phyloP scores from a whole-genome alignment of 2,113 vertebrate species.

The Cynopterus brachyotis region DNA sequence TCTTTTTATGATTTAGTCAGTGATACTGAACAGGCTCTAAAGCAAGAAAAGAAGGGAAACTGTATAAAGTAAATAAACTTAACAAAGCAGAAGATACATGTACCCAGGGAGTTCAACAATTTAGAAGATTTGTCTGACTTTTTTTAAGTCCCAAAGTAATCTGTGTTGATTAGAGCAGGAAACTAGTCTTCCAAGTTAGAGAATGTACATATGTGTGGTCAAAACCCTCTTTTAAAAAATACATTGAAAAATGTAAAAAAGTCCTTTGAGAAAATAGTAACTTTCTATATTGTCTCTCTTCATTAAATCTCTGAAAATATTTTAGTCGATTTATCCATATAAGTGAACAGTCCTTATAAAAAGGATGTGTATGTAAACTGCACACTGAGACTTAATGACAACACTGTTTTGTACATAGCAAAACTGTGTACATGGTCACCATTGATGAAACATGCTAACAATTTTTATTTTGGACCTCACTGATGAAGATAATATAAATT shows the following conservation, averaged over 20 bases:
- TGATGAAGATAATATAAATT: background rate
- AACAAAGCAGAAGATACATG: constrained; percentile 50
- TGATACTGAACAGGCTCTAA: constrained; percentile 53
- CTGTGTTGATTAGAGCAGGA: constrained; percentile 61
- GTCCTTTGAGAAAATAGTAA: background rate
- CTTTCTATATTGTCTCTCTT: background rate
- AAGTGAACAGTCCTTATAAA: background rate
- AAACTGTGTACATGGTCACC: background rate
- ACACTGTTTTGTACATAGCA: background rate
- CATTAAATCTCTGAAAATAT: background rate
- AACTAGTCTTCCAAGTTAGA: constrained; percentile 19
- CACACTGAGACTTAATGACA: background rate
- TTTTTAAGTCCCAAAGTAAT: constrained; percentile 57
- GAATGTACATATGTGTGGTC: background rate
- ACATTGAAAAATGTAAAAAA: background rate
- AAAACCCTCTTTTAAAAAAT: constrained; percentile 1
- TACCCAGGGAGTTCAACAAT: constrained; percentile 43
- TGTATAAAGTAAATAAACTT: constrained; percentile 66
- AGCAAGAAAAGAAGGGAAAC: constrained; percentile 52
- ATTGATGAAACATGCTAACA: background rate
- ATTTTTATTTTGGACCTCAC: background rate
- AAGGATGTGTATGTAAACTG: background rate
- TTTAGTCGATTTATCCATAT: background rate
- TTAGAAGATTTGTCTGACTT: constrained; percentile 59
- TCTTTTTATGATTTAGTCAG: constrained; percentile 28